These are phyloP conservation scores for Alouatta palliata DNA, from an alignment of 2,113 vertebrate species.

Conservation along the genomic window DNA sequence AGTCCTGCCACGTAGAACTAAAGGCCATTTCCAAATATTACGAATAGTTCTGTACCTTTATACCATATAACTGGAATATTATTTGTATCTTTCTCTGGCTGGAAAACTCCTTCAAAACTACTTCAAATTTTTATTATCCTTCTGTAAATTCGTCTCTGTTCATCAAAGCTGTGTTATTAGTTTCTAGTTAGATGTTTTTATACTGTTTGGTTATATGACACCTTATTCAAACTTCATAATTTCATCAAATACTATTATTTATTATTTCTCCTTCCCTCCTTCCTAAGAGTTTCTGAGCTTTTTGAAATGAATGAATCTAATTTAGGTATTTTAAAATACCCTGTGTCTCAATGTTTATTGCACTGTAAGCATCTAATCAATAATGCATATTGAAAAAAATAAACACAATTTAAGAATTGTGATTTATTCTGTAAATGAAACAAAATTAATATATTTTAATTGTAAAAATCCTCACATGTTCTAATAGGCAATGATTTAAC, in stretches of 20 bases:
- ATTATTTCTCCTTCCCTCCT: background rate
- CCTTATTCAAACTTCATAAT: background rate
- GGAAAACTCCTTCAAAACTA: background rate
- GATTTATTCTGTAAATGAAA: background rate
- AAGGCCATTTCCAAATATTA: background rate
- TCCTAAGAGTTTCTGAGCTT: background rate
- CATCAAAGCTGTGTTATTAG: background rate
- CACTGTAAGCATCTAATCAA: background rate
- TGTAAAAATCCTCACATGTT: background rate
- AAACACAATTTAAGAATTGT: background rate
- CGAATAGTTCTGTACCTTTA: background rate
- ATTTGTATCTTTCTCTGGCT: background rate
- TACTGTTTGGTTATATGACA: background rate
- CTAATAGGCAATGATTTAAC: background rate
- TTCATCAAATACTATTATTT: background rate
- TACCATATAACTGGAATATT: background rate
- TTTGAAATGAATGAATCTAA: background rate
- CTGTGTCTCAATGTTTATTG: background rate
- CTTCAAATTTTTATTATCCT: background rate
- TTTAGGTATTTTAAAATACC: background rate
- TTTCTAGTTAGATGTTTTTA: background rate
- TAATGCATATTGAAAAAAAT: background rate
- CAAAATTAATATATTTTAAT: conserved; percentile 2
- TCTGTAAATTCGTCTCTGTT: background rate
- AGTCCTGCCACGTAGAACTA: background rate